Evolutionary conservation across 2,113 vertebrate genomes (phyloP), one percentile per base, ranked within the genome.

Genomic region (Spea multiplicata): DNA sequence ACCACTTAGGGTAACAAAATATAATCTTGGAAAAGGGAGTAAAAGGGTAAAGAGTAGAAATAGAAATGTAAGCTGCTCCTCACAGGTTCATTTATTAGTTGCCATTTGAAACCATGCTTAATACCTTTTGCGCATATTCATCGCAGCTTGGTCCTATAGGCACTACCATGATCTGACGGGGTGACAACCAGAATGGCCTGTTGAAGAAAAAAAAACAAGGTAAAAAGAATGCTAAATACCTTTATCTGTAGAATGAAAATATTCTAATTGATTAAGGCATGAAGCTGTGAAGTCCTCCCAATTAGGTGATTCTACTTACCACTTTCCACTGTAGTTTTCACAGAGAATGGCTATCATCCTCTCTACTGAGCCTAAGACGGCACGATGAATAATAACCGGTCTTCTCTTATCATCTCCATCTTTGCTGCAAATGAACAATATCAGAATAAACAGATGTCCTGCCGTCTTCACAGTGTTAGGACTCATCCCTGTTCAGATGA

Each of bases 171-270:
- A 98, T 86, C 85, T 97, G 96, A 45, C 90, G 88, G 3, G 97
- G 96, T 83, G 96, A 98, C 6, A 99, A 78, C 97, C 96, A 99
- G 81, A 99, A 92, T 0, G 96, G 96, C 97, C 97, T 99, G 82
- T 55, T 44, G 9, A 83, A 82, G 85, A 68, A 84, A 44, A 81
- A 8, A 13, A 75, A 71, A 1, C n/a, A 16, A 66, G 1, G 30
- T 2, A 30, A 30, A 30, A 6, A 4, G 0, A 5, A 66, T 45
- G 75, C 68, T 7, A 61, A 13, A 71, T n/a, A 17, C 50, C 9
- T 52, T 7, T 1, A 52, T 52, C 50, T 52, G 30, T 2, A 30
- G 30, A 30, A 1, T 30, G 30, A 53, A 6, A 53, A 53, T 53
- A 12, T 53, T 53, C 6, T 1, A 53, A 12, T 53, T 53, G 6